Conservation (phyloP, 1,140 invertebrate species). For the Drosophila tropicalis region DNA sequence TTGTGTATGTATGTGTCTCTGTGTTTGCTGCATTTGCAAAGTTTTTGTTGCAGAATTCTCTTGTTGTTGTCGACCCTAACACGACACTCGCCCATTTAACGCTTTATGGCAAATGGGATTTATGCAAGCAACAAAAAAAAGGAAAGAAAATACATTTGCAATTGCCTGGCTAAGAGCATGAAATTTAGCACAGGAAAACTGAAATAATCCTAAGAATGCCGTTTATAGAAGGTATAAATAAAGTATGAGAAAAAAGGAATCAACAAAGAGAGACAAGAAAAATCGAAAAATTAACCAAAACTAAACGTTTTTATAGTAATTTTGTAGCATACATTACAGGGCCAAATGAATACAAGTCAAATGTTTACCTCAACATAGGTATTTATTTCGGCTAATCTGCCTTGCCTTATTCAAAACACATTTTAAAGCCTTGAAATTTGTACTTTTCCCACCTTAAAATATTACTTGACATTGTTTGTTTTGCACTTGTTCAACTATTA, state of each 20-base stretch:
- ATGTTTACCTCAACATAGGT: neutral
- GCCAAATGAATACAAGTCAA: neutral
- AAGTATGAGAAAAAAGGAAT: neutral
- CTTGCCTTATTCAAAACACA: neutral
- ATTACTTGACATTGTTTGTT: neutral
- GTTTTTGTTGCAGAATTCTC: slow-evolving; percentile 29
- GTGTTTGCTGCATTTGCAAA: slow-evolving; percentile 31
- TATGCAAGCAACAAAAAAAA: slow-evolving; percentile 44
- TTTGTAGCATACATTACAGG: neutral
- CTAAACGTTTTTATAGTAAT: neutral
- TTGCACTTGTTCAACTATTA: slow-evolving; percentile 15
- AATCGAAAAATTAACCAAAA: neutral
- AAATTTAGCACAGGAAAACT: slow-evolving; percentile 66
- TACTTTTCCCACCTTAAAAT: neutral
- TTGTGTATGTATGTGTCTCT: slow-evolving; percentile 38
- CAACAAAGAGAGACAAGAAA: neutral
- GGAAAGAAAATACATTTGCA: slow-evolving; percentile 41
- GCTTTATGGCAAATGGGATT: slow-evolving; percentile 49
- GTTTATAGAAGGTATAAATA: neutral
- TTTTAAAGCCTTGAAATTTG: neutral
- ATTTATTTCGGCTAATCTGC: too few relatives aligned
- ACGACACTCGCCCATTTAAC: slow-evolving; percentile 62
- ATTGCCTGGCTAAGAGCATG: slow-evolving; percentile 58
- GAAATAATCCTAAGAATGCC: slow-evolving; percentile 41
- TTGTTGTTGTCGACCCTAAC: slow-evolving; percentile 39